These are phyloP conservation scores for Furcula furcula DNA, from an alignment of 2,888 invertebrate genomes.

Conservation along the genomic window DNA sequence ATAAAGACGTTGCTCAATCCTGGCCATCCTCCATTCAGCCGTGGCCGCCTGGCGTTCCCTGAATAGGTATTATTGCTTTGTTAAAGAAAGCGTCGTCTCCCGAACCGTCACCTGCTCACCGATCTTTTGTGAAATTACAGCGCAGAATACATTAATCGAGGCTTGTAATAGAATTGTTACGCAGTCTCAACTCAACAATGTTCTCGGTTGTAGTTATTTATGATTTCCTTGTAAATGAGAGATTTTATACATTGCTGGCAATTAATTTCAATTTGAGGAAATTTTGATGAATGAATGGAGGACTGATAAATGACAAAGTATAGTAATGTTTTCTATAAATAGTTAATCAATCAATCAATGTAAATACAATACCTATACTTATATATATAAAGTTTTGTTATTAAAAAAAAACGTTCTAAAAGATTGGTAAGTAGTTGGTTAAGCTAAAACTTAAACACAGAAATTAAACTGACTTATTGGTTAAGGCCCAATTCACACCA, in stretches of 20 bases:
- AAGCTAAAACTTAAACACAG: too few relatives aligned
- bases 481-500: too few relatives aligned
- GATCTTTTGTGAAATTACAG: constrained; percentile 12
- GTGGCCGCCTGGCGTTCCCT: background rate
- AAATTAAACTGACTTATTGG: too few relatives aligned
- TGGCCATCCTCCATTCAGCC: background rate
- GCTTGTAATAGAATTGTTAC: constrained; percentile 13
- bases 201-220: background rate
- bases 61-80: constrained; percentile 1
- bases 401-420: too few relatives aligned
- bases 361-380: too few relatives aligned
- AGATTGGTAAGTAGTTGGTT: too few relatives aligned
- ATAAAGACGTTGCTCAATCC: background rate
- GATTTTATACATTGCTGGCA: background rate
- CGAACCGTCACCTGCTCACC: background rate
- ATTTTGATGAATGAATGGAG: too few relatives aligned
- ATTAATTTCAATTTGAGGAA: background rate
- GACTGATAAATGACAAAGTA: too few relatives aligned
- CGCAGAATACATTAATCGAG: constrained; percentile 24
- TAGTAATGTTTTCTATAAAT: too few relatives aligned
- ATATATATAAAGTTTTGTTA: too few relatives aligned
- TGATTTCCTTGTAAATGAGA: background rate
- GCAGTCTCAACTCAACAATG: background rate
- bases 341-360: too few relatives aligned
- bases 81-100: background rate